Percentiles rank a stretch among this genome's conserved stretches.
These are phyloP conservation scores for Heliangelus exortis DNA, from an alignment of 2,797 vertebrate species.

Conservation along the genomic window DNA sequence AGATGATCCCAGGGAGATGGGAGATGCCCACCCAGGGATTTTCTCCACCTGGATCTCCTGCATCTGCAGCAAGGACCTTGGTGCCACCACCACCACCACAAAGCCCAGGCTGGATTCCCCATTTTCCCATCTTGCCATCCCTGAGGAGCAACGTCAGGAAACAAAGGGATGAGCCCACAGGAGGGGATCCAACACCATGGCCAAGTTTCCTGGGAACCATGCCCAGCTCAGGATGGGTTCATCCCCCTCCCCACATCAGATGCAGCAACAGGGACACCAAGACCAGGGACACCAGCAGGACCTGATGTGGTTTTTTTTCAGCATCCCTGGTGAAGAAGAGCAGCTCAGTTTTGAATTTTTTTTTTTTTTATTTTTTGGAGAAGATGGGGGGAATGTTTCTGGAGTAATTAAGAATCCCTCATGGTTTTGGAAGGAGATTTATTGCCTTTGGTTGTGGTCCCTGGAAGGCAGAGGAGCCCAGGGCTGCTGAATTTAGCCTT, in stretches of 20 bases:
- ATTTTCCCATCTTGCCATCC: background rate
- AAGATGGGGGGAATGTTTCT: background rate
- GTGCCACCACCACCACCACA: background rate
- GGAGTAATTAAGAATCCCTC: constrained; percentile 44
- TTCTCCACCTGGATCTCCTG: background rate
- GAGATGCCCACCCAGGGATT: background rate
- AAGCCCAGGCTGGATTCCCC: background rate
- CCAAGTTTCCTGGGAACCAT: background rate
- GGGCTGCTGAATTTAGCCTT: constrained; percentile 63
- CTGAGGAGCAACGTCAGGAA: background rate
- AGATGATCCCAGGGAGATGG: background rate
- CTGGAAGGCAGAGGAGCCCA: background rate
- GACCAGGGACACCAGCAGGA: background rate
- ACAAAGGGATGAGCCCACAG: background rate
- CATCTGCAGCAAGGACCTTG: fast-evolving
- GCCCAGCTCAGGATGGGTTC: background rate
- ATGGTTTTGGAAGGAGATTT: constrained; percentile 49
- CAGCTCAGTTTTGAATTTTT: background rate
- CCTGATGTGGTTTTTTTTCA: background rate
- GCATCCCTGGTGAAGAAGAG: background rate
- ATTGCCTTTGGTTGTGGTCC: constrained; percentile 65
- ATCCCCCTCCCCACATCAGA: background rate
- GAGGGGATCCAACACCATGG: background rate
- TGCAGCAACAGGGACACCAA: fast-evolving
- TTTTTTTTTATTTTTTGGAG: background rate